phyloP scores from a whole-genome alignment of 2,113 vertebrate species.

The Odocoileus virginianus region DNA sequence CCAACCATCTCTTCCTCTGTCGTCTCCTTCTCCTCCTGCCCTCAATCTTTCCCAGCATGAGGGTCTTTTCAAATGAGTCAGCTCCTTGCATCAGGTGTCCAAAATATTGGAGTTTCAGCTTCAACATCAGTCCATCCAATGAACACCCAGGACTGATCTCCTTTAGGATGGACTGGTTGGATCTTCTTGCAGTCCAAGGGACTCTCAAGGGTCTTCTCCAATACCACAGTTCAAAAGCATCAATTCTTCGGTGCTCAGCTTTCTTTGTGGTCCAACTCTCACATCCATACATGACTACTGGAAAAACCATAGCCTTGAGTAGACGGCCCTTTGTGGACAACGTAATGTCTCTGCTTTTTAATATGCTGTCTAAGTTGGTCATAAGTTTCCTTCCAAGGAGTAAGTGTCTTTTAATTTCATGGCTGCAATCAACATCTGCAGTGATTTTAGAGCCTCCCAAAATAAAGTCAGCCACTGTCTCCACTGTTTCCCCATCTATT shows the following conservation, averaged over 20 bases:
- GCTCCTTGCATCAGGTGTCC: not conserved
- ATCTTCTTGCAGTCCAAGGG: not conserved
- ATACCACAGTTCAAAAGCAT: not conserved
- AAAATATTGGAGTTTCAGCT: not conserved
- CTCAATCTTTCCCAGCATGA: not conserved
- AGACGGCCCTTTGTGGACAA: fast-evolving
- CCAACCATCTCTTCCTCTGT: not conserved
- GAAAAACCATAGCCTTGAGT: not conserved
- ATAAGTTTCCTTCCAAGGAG: not conserved
- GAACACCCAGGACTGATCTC: not conserved
- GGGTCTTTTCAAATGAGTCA: not conserved
- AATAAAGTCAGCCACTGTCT: not conserved
- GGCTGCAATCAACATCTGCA: not conserved
- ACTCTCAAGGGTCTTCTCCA: not conserved
- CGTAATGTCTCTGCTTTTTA: not conserved
- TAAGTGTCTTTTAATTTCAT: not conserved
- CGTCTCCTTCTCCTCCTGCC: not conserved
- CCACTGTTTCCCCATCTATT: not conserved
- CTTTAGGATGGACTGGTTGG: not conserved
- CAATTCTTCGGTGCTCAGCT: not conserved
- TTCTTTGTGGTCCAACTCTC: not conserved
- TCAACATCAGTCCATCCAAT: not conserved
- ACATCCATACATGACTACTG: not conserved
- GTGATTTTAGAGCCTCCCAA: not conserved
- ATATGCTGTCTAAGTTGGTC: not conserved